A percentile compares a stretch with the other conserved stretches of the same genome.
Conservation (phyloP, 2,888 invertebrate species). For the Acanthosepion esculentum region DNA sequence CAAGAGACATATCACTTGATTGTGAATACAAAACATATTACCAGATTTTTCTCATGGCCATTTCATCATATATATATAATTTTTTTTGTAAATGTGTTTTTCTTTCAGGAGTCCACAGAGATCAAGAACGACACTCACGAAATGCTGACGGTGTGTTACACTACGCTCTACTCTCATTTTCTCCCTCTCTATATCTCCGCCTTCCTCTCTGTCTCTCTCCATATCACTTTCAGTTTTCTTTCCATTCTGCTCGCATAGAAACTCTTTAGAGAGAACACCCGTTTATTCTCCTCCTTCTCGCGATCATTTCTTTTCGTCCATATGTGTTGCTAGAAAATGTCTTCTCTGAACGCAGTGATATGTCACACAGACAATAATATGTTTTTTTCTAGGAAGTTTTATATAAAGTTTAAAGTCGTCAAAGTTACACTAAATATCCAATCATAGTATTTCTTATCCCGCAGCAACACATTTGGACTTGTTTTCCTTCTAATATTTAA, state of each 20-base stretch:
- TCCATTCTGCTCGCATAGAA: not conserved
- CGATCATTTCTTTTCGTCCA: not conserved
- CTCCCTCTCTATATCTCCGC: not conserved
- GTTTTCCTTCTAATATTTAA: not conserved
- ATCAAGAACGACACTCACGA: not conserved
- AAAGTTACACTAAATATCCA: too few relatives aligned
- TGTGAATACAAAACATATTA: too few relatives aligned
- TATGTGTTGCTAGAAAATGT: not conserved
- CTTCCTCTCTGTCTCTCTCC: not conserved
- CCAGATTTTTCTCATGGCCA: not conserved
- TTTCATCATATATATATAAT: not conserved
- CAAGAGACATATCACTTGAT: not conserved
- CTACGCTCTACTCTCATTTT: not conserved
- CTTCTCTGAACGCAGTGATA: not conserved
- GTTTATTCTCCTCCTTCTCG: not conserved
- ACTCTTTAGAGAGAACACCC: not conserved
- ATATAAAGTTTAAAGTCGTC: too few relatives aligned
- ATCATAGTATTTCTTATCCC: not conserved
- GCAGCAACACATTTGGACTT: not conserved
- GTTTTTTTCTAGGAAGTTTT: too few relatives aligned
- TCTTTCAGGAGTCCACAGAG: conserved; percentile 13
- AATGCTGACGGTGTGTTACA: conserved; percentile 20
- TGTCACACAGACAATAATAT: too few relatives aligned
- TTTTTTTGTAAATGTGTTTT: not conserved
- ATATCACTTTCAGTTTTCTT: not conserved